These are phyloP conservation scores for Cathartes aura DNA, from an alignment of 2,113 vertebrate species.

Conservation along the genomic window DNA sequence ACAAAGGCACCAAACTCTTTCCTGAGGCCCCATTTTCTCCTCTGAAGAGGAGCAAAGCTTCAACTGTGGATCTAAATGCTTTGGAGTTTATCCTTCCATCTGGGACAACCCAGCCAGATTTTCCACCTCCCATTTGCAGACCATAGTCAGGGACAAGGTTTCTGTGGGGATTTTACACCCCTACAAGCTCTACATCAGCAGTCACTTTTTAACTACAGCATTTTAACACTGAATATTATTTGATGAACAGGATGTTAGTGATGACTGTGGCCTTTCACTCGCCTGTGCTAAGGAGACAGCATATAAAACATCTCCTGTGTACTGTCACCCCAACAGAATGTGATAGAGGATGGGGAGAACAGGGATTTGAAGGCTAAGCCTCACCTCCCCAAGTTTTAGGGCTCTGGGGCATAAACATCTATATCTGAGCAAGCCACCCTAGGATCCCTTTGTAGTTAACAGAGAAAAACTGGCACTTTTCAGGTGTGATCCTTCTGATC, in stretches of 20 bases:
- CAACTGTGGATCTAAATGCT: not conserved
- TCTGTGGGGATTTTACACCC: not conserved
- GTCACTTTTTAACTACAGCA: not conserved
- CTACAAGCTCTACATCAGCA: not conserved
- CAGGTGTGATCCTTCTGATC: not conserved
- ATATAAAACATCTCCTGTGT: not conserved
- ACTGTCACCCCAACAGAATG: not conserved
- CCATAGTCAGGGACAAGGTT: not conserved
- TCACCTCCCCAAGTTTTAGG: not conserved
- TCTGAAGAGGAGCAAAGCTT: not conserved
- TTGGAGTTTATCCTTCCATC: not conserved
- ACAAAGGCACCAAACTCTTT: constrained; percentile 14
- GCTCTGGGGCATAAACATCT: not conserved
- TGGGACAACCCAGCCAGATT: not conserved
- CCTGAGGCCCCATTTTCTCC: not conserved
- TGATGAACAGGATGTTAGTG: not conserved
- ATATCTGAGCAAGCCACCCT: not conserved
- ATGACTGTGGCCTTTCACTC: not conserved
- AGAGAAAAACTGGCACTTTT: not conserved
- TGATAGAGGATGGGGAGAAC: not conserved
- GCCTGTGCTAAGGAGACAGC: not conserved
- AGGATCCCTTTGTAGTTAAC: not conserved
- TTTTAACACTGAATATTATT: not conserved
- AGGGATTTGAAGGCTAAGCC: not conserved
- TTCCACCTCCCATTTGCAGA: not conserved